Evolutionary conservation across 2,797 vertebrate species (phyloP).

Genomic region (Denticeps clupeoides): DNA sequence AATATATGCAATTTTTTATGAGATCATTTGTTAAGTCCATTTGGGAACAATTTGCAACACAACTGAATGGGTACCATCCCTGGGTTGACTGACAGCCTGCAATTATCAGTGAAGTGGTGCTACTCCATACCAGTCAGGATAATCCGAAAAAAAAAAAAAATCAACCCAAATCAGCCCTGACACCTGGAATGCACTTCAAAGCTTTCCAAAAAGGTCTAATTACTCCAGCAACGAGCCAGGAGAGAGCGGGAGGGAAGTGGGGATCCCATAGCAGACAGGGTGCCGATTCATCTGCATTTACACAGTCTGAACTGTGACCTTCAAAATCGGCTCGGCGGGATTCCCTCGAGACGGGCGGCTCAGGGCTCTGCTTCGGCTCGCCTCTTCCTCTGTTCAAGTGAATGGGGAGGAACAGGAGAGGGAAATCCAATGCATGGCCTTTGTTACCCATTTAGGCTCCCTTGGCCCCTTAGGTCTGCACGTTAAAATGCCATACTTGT

Average conservation of each 20-base stretch:
- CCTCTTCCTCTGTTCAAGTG: conserved; percentile 48
- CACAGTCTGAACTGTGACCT: conserved; percentile 26
- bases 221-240: conserved; percentile 5
- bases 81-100: no score
- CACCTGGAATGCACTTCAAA: conserved; percentile 16
- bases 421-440: conserved; percentile 60
- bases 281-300: conserved; percentile 1
- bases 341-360: background rate
- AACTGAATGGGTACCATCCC: no score
- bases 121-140: no score
- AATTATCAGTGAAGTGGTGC: no score
- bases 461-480: background rate
- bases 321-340: conserved; percentile 20
- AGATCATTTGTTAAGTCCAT: no score
- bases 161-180: conserved; percentile 8
- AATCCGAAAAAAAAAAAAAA: no score
- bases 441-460: conserved; percentile 43
- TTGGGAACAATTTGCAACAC: no score
- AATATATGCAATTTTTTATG: no score
- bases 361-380: conserved; percentile 34
- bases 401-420: conserved; percentile 52
- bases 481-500: background rate
- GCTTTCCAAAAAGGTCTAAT: conserved; percentile 6
- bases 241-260: background rate
- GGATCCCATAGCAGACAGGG: background rate